Percentiles rank a stretch among this genome's conserved stretches.
These are phyloP conservation scores for Phaethon lepturus DNA, from an alignment of 2,113 vertebrate species.

Conservation along the genomic window DNA sequence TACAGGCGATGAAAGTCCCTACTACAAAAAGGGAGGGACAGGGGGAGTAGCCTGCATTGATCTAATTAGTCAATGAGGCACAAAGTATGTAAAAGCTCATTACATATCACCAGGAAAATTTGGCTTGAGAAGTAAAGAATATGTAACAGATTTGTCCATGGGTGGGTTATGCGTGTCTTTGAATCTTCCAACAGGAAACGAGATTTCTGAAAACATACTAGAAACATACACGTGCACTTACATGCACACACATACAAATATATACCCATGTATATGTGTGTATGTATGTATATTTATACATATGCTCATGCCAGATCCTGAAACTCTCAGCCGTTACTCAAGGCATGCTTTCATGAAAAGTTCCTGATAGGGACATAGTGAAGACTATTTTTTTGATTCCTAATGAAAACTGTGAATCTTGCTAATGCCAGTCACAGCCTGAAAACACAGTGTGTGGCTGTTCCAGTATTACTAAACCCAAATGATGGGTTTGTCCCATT, in stretches of 20 bases:
- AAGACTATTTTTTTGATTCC: not conserved
- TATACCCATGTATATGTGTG: no score
- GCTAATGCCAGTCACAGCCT: not conserved
- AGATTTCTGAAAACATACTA: not conserved
- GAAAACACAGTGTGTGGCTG: not conserved
- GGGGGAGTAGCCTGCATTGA: constrained; percentile 46
- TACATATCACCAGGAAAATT: constrained; percentile 29
- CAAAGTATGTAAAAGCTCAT: constrained; percentile 60
- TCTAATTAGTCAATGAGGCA: constrained; percentile 59
- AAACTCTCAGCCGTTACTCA: not conserved
- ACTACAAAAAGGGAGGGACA: constrained; percentile 28
- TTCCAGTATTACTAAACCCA: not conserved
- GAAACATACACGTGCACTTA: not conserved
- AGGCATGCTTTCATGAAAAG: not conserved
- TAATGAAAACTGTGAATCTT: not conserved
- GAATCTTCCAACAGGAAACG: constrained; percentile 15
- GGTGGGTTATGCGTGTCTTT: not conserved
- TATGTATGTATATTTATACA: fast-evolving
- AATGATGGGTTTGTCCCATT: not conserved
- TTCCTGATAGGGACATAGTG: not conserved
- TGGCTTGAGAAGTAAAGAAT: constrained; percentile 43
- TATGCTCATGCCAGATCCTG: fast-evolving
- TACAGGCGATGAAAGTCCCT: constrained; percentile 72
- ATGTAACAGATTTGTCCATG: constrained; percentile 41
- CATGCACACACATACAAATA: not conserved